These are phyloP conservation scores for Neostethus bicornis DNA, from an alignment of 2,797 vertebrate species.

Conservation along the genomic window DNA sequence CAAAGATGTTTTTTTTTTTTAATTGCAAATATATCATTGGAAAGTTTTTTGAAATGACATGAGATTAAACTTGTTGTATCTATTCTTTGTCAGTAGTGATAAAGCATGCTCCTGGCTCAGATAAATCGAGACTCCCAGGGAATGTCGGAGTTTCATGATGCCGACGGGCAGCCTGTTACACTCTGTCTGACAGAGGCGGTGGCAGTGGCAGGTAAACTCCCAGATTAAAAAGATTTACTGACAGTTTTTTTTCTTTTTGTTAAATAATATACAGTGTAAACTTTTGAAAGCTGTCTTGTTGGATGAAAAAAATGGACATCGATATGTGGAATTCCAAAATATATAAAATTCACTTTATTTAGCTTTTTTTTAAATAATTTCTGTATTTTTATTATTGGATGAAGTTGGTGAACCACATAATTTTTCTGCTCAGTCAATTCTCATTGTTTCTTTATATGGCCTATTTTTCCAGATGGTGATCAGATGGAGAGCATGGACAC, in stretches of 20 bases:
- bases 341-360: too few species aligned
- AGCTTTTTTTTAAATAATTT: background rate
- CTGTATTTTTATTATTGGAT: too few species aligned
- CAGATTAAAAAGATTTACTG: background rate
- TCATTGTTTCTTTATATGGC: conserved; percentile 1
- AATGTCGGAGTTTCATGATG: conserved; percentile 96
- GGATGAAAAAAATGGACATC: background rate
- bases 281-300: background rate
- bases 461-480: conserved; percentile 85
- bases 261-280: background rate
- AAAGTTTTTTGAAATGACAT: background rate
- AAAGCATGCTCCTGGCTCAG: conserved; percentile 96
- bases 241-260: background rate
- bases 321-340: background rate
- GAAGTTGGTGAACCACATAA: too few species aligned
- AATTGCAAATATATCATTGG: too few species aligned
- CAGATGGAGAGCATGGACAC: conserved; percentile 96
- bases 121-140: conserved; percentile 97
- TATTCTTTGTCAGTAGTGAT: conserved; percentile 65
- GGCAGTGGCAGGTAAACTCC: conserved; percentile 89
- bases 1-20: too few species aligned
- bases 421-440: background rate
- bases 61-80: conserved; percentile 2
- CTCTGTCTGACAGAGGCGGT: conserved; percentile 96
- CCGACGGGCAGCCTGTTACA: conserved; percentile 95